phyloP scores from a whole-genome alignment of 1,140 invertebrate genomes.

The Bombus balteatus region DNA sequence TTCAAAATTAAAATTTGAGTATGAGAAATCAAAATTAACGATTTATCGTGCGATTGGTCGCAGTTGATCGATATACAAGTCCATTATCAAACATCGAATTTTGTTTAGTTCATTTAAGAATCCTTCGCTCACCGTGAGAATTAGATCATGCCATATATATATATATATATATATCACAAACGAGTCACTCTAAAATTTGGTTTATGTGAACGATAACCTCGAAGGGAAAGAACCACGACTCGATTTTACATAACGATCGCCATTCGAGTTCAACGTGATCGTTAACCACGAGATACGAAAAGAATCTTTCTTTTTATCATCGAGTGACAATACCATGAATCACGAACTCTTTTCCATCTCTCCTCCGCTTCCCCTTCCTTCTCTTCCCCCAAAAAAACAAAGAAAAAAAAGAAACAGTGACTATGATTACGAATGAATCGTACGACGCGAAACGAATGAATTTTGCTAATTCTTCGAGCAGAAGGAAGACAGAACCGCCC shows the following conservation, averaged over 20 bases:
- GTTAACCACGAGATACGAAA: not conserved
- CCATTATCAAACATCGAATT: not conserved
- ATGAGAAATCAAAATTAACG: no score
- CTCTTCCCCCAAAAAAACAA: not conserved
- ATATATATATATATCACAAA: not conserved
- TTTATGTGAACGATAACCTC: not conserved
- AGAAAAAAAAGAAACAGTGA: not conserved
- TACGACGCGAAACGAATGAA: not conserved
- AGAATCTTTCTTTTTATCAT: not conserved
- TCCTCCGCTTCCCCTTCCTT: not conserved
- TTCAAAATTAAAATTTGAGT: no score
- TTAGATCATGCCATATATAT: not conserved
- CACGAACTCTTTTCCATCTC: not conserved
- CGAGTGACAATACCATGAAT: not conserved
- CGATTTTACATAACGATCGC: not conserved
- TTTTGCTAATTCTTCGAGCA: not conserved
- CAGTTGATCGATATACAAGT: no score
- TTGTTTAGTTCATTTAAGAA: not conserved
- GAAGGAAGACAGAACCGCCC: not conserved
- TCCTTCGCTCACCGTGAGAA: constrained; percentile 4
- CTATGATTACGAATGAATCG: not conserved
- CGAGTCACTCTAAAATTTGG: not conserved
- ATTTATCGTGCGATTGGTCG: no score
- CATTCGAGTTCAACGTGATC: not conserved
- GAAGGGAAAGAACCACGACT: not conserved